Evolutionary conservation across 2,797 vertebrate genomes (phyloP), one percentile per base, ranked within the genome.

Genomic region (Periparus ater): DNA sequence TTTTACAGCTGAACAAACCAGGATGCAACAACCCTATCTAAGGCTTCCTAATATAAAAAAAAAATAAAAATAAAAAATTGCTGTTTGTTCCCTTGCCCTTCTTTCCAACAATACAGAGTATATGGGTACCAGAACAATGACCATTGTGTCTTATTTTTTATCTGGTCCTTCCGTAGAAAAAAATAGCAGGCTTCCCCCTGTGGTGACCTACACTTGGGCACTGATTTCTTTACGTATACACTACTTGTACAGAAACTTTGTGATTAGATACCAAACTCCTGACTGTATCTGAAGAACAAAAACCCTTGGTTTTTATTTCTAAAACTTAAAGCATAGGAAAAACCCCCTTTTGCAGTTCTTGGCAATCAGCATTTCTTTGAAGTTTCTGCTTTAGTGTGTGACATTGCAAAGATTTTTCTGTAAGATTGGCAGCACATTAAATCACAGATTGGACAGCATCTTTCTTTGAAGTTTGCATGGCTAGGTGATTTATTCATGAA

Each of bases 381-480:
- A 90, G 60, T 92, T 91, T 88, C 32, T 85, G 7, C 55, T 93
- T 91, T 79, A 79, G 29, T 53, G 23, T 58, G 26, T 94, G 85
- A 71, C 36, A 53, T 68, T 66, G 74, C 54, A 88, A 93, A 88
- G 76, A 62, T 89, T 92, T 85, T 85, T 77, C 58, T 84, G 22
- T 79, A 84, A 81, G 13, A 88, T 32, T 89, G 85, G 86, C 77
- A 87, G 50, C 17, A 88, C 80, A 91, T 95, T 85, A 93, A 91
- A 87, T 84, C 73, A 72, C 48, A 89, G 67, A 94, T 88, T 93
- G 75, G 76, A 88, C 50, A 88, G 47, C 11, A 82, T 25, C 14
- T 88, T 89, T 57, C 73, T 95, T 91, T 96, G 87, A 96, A 84
- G 82, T 94, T 83, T 80, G 32, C 26, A 40, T 84, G 63, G 72